These are phyloP conservation scores for Bufotes viridis DNA, from an alignment of 2,797 vertebrate species.

Conservation along the genomic window DNA sequence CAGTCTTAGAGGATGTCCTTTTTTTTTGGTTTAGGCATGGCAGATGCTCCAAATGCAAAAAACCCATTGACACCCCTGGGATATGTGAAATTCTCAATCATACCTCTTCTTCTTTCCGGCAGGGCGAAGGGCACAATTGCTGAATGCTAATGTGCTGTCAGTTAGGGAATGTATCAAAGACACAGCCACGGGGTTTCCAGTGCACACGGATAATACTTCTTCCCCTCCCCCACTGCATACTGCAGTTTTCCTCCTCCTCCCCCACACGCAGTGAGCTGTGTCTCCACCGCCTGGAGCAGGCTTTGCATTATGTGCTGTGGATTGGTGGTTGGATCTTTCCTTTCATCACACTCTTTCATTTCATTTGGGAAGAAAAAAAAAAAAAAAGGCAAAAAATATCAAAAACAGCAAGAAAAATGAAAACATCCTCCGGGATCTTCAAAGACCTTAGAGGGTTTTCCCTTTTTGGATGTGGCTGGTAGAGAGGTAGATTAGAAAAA, in stretches of 20 bases:
- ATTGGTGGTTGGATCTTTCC: conserved; percentile 47
- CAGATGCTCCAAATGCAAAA: conserved; percentile 28
- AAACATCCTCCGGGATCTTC: conserved; percentile 5
- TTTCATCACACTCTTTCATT: conserved; percentile 27
- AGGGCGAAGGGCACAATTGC: conserved; percentile 61
- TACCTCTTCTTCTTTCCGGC: conserved; percentile 60
- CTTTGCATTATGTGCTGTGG: conserved; percentile 26
- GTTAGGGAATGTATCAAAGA: conserved; percentile 63
- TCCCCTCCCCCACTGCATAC: conserved; percentile 58
- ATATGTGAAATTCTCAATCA: conserved; percentile 55
- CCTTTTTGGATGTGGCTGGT: not conserved
- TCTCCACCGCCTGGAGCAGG: conserved; percentile 55
- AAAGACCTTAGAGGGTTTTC: not conserved
- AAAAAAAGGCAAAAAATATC: not conserved
- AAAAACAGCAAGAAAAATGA: not conserved
- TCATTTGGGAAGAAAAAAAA: not conserved
- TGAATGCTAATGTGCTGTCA: conserved; percentile 63
- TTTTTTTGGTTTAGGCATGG: conserved; percentile 20
- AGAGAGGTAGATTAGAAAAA: not conserved
- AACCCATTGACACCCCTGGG: conserved; percentile 52
- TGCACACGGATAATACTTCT: conserved; percentile 48
- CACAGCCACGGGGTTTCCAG: conserved; percentile 59
- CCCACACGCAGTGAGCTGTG: conserved; percentile 56
- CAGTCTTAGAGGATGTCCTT: conserved; percentile 6
- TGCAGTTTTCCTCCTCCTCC: conserved; percentile 55